Percentiles rank a stretch among this genome's conserved stretches.
Evolutionary conservation across 1,140 invertebrate species (phyloP).

Genomic region (Meloidogyne exigua): DNA sequence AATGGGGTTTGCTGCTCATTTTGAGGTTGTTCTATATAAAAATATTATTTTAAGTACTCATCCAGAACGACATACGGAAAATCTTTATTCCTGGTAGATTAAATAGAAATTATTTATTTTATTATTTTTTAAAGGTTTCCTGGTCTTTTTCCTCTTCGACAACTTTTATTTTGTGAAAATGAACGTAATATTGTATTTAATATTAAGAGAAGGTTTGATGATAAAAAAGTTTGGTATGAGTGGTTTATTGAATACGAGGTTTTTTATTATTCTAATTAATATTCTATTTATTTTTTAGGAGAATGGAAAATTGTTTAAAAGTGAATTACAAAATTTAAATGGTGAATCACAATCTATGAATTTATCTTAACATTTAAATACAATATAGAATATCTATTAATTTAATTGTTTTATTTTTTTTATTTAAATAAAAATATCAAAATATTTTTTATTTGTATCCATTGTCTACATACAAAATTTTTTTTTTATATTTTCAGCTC

Average conservation of each 20-base stretch:
- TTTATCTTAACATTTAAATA: constrained; percentile 25
- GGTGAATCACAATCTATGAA: constrained; percentile 53
- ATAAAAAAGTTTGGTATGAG: constrained; percentile 57
- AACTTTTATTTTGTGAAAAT: constrained; percentile 36
- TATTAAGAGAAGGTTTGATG: constrained; percentile 48
- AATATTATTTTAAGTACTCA: constrained; percentile 47
- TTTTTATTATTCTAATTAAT: not conserved
- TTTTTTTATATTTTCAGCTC: too few relatives aligned
- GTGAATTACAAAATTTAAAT: constrained; percentile 51
- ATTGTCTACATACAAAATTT: too few relatives aligned
- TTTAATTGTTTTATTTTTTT: too few relatives aligned
- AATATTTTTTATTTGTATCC: too few relatives aligned
- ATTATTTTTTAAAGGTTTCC: constrained; percentile 50
- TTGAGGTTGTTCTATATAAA: constrained; percentile 50
- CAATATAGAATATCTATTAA: too few relatives aligned
- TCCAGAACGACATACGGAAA: constrained; percentile 37
- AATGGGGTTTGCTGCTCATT: constrained; percentile 60
- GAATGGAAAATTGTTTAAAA: constrained; percentile 27
- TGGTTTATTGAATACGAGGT: constrained; percentile 45
- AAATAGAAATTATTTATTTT: not conserved
- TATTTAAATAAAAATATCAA: too few relatives aligned
- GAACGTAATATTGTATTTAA: constrained; percentile 42
- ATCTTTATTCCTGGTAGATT: constrained; percentile 17
- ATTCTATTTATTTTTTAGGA: constrained; percentile 12
- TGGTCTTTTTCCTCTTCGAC: constrained; percentile 51